Conservation (phyloP, 2,113 vertebrate species). For the Clarias gariepinus region DNA sequence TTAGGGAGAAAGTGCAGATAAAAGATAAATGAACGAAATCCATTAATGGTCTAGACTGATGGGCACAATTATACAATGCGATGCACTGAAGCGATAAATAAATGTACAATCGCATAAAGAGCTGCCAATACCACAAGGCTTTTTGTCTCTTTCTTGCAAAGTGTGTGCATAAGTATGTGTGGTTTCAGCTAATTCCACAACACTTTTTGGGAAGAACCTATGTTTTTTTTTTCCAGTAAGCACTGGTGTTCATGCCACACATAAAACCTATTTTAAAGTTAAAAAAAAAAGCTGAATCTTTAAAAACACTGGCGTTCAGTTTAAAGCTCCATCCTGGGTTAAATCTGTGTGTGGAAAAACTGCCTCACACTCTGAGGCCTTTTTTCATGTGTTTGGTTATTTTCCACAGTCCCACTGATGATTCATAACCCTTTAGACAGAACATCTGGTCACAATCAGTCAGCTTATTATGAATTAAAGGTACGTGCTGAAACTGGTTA, state of each 20-base stretch:
- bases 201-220: not conserved
- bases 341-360: conserved; percentile 27
- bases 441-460: conserved; percentile 21
- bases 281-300: not conserved
- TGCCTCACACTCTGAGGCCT: not conserved
- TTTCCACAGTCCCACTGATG: conserved; percentile 26
- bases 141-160: not conserved
- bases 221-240: not conserved
- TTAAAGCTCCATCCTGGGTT: not conserved
- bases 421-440: conserved; percentile 17
- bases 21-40: not conserved
- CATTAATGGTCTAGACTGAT: not conserved
- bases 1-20: not conserved
- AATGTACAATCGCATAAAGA: not conserved
- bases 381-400: conserved; percentile 19
- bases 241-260: not conserved
- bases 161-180: not conserved
- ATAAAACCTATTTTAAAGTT: not conserved
- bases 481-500: not conserved
- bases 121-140: conserved; percentile 25
- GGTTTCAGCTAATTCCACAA: not conserved
- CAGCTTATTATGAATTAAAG: not conserved
- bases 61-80: not conserved
- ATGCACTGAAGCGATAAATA: not conserved
- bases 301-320: not conserved